These are phyloP conservation scores for Chymomyza fuscimana DNA, from an alignment of 2,888 invertebrate genomes.

Conservation along the genomic window DNA sequence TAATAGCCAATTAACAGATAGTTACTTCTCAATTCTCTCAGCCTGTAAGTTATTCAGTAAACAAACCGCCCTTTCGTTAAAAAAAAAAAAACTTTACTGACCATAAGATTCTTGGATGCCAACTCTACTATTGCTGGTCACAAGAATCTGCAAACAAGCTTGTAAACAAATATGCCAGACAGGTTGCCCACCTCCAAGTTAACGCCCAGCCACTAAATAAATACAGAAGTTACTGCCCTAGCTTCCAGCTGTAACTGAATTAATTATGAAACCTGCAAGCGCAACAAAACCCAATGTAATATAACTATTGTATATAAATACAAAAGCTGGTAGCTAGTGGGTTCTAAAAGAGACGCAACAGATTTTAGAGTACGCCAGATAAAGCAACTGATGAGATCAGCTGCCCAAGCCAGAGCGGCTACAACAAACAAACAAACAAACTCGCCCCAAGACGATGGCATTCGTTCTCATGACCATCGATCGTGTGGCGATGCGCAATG, in stretches of 20 bases:
- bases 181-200: not conserved
- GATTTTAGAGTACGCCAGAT: conserved; percentile 38
- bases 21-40: too few species aligned
- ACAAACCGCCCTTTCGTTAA: not conserved
- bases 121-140: too few species aligned
- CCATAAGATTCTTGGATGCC: too few species aligned
- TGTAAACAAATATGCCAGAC: not conserved
- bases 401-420: conserved; percentile 17
- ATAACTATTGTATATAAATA: not conserved
- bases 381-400: conserved; percentile 62
- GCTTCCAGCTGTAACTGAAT: not conserved
- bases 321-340: conserved; percentile 23
- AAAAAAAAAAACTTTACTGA: too few species aligned
- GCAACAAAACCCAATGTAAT: not conserved
- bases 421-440: not conserved
- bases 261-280: not conserved
- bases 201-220: not conserved
- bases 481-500: conserved; percentile 58
- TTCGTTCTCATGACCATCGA: conserved; percentile 15
- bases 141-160: not conserved
- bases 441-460: not conserved
- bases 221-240: not conserved
- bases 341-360: conserved; percentile 46
- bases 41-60: too few species aligned
- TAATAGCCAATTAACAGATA: too few species aligned